These are phyloP conservation scores for Chromoteleia sp. DNA, from an alignment of 2,888 invertebrate species.

Conservation along the genomic window DNA sequence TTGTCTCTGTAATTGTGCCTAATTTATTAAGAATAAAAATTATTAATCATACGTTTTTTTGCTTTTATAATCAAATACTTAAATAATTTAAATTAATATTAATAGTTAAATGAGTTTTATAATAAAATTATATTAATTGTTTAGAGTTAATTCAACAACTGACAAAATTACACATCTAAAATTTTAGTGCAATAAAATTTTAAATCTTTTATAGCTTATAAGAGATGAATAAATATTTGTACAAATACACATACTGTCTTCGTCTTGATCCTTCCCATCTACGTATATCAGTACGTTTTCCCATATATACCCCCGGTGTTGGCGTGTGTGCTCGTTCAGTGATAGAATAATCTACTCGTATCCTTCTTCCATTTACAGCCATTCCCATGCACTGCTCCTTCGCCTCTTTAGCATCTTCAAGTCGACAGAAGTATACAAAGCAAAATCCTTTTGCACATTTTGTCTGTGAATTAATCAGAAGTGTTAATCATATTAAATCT, in stretches of 20 bases:
- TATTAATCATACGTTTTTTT: not conserved
- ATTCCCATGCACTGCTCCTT: slow-evolving; percentile 97
- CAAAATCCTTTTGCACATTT: slow-evolving; percentile 92
- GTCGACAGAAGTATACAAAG: slow-evolving; percentile 96
- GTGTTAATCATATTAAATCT: slow-evolving; percentile 13
- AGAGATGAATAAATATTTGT: too few species aligned
- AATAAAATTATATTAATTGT: too few species aligned
- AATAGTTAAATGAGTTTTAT: too few species aligned
- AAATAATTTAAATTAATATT: not conserved
- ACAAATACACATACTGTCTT: slow-evolving; percentile 84
- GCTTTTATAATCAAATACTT: too few species aligned
- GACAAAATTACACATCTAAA: too few species aligned
- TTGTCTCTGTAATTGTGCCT: slow-evolving; percentile 86
- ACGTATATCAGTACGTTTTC: slow-evolving; percentile 91
- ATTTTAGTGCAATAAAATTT: too few species aligned
- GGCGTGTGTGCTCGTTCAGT: slow-evolving; percentile 98
- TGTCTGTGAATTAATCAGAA: slow-evolving; percentile 46
- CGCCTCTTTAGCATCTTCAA: slow-evolving; percentile 95
- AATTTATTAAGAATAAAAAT: slow-evolving; percentile 66
- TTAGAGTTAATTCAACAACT: too few species aligned
- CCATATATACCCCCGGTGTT: slow-evolving; percentile 98
- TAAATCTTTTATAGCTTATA: too few species aligned
- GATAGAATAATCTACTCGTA: slow-evolving; percentile 97
- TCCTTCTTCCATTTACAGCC: slow-evolving; percentile 96
- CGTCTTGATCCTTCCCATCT: slow-evolving; percentile 80